phyloP scores from a whole-genome alignment of 2,113 vertebrate species.

The Siniperca knerii region DNA sequence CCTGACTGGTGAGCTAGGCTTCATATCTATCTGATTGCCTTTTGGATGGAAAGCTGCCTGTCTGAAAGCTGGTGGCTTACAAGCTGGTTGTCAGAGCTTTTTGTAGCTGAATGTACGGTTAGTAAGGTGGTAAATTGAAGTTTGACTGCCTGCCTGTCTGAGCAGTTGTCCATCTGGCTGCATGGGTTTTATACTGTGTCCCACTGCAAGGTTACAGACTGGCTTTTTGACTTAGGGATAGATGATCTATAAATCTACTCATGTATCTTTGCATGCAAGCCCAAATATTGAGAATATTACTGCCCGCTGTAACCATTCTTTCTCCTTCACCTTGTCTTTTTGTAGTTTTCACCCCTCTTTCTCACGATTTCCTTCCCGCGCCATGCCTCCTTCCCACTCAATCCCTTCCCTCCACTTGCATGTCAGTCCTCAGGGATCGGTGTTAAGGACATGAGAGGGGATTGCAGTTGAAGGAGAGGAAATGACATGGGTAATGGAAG shows the following conservation, averaged over 20 bases:
- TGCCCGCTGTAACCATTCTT: neutral
- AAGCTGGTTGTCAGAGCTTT: conserved; percentile 48
- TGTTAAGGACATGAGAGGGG: conserved; percentile 73
- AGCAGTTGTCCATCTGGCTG: conserved; percentile 43
- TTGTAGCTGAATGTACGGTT: conserved; percentile 38
- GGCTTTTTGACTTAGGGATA: conserved; percentile 14
- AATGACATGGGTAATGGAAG: conserved; percentile 81
- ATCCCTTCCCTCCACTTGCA: conserved; percentile 46
- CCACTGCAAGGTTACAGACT: conserved; percentile 11
- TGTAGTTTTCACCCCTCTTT: conserved; percentile 28
- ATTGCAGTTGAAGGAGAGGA: conserved; percentile 81
- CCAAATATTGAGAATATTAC: conserved; percentile 7
- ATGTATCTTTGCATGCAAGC: neutral
- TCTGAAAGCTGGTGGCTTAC: conserved; percentile 33
- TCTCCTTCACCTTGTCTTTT: conserved; percentile 32
- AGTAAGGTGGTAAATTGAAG: conserved; percentile 42
- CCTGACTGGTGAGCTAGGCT: conserved; percentile 47
- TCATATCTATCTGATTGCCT: conserved; percentile 63
- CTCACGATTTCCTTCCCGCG: neutral
- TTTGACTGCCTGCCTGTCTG: conserved; percentile 40
- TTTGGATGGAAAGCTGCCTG: conserved; percentile 56
- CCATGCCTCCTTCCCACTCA: conserved; percentile 20
- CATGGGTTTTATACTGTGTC: conserved; percentile 30
- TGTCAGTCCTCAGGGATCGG: conserved; percentile 74
- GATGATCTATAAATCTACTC: neutral